Evolutionary conservation across 2,888 invertebrate species (phyloP).

Genomic region (Dorcus hopei): DNA sequence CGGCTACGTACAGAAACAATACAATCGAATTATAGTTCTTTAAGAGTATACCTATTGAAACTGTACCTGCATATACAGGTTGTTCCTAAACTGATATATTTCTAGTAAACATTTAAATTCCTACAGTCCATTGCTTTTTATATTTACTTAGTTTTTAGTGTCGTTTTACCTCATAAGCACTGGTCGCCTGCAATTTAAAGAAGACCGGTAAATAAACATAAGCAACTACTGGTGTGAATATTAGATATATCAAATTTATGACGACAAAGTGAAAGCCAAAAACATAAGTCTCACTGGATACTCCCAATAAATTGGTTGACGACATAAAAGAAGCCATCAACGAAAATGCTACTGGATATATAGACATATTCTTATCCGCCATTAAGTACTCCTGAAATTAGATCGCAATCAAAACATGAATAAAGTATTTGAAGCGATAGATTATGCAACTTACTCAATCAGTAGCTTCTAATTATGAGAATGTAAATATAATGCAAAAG

Average conservation of each 20-base stretch:
- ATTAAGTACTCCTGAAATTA: conserved; percentile 72
- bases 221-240: conserved; percentile 77
- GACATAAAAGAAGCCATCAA: conserved; percentile 95
- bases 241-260: conserved; percentile 71
- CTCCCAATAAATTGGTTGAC: conserved; percentile 83
- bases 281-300: conserved; percentile 82
- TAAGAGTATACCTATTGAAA: too few relatives aligned
- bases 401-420: neutral
- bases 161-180: conserved; percentile 73
- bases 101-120: too few relatives aligned
- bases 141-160: too few relatives aligned
- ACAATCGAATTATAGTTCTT: too few relatives aligned
- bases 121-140: too few relatives aligned
- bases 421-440: neutral
- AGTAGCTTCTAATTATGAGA: too few relatives aligned
- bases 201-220: conserved; percentile 82
- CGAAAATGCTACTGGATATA: conserved; percentile 80
- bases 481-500: too few relatives aligned
- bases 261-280: conserved; percentile 77
- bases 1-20: too few relatives aligned
- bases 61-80: too few relatives aligned
- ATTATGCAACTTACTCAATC: too few relatives aligned
- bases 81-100: too few relatives aligned
- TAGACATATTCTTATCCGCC: conserved; percentile 77
- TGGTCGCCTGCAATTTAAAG: conserved; percentile 77